A percentile compares a stretch with the other conserved stretches of the same genome.
phyloP scores from a whole-genome alignment of 1,140 invertebrate species.

The Drosophila malerkotliana region DNA sequence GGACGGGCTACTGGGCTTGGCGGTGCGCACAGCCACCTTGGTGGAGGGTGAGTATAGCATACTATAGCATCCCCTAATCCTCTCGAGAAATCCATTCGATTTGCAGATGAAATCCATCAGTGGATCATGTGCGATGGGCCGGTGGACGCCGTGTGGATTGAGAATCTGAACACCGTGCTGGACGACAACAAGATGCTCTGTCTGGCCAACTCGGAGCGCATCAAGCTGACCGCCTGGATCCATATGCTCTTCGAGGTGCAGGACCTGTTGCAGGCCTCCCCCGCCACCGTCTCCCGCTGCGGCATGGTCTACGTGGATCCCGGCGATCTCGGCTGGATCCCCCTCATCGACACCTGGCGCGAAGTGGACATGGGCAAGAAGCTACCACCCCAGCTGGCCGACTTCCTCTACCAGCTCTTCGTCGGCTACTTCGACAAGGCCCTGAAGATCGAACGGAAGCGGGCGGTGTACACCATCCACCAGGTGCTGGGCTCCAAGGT shows the following conservation, averaged over 20 bases:
- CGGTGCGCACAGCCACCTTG: slow-evolving; percentile 88
- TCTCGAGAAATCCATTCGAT: not conserved
- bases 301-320: slow-evolving; percentile 97
- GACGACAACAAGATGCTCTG: slow-evolving; percentile 98
- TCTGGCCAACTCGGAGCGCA: slow-evolving; percentile 94
- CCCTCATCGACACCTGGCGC: slow-evolving; percentile 92
- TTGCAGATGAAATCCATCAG: slow-evolving; percentile 88
- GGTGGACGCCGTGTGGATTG: slow-evolving; percentile 97
- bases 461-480: slow-evolving; percentile 87
- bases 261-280: slow-evolving; percentile 93
- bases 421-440: slow-evolving; percentile 87
- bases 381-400: slow-evolving; percentile 85
- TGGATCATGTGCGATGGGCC: slow-evolving; percentile 95
- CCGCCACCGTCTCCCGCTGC: slow-evolving; percentile 93
- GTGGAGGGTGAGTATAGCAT: slow-evolving; percentile 83
- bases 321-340: slow-evolving; percentile 90
- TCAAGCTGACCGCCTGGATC: slow-evolving; percentile 92
- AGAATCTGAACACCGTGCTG: slow-evolving; percentile 96
- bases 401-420: slow-evolving; percentile 87
- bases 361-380: slow-evolving; percentile 85
- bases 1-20: slow-evolving; percentile 92
- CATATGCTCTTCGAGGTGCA: slow-evolving; percentile 96
- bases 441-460: slow-evolving; percentile 87
- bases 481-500: slow-evolving; percentile 93
- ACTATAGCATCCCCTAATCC: not conserved